phyloP scores from a whole-genome alignment of 2,888 invertebrate species.

The Antitype chi region DNA sequence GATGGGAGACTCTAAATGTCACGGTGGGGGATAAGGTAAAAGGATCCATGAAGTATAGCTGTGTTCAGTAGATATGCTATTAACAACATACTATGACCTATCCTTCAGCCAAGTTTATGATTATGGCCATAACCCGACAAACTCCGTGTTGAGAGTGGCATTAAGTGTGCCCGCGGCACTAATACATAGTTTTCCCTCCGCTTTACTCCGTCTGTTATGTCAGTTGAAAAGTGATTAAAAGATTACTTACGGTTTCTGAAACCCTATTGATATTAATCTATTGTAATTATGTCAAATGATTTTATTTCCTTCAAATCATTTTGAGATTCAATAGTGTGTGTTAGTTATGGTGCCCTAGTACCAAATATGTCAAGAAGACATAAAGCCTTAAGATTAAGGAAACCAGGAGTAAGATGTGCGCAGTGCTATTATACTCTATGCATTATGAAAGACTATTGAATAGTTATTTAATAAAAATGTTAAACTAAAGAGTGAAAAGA shows the following conservation, averaged over 20 bases:
- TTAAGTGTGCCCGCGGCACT: background rate
- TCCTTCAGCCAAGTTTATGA: background rate
- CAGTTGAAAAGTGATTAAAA: background rate
- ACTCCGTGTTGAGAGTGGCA: no score
- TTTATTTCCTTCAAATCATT: background rate
- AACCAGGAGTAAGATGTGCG: background rate
- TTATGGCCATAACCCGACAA: background rate
- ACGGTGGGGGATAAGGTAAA: no score
- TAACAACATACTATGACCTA: background rate
- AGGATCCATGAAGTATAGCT: no score
- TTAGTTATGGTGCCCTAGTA: background rate
- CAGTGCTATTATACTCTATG: background rate
- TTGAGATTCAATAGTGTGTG: background rate
- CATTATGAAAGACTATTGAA: slow-evolving; percentile 5
- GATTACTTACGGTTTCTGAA: background rate
- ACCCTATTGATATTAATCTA: background rate
- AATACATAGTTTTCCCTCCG: background rate
- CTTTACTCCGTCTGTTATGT: background rate
- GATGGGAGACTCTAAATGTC: background rate
- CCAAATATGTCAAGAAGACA: background rate
- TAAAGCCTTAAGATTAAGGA: background rate
- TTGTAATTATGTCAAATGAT: slow-evolving; percentile 1
- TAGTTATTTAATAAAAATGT: slow-evolving; percentile 14
- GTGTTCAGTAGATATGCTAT: background rate
- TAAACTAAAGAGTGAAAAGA: background rate